phyloP scores from a whole-genome alignment of 2,113 vertebrate species.

The Campylomormyrus tamandua region DNA sequence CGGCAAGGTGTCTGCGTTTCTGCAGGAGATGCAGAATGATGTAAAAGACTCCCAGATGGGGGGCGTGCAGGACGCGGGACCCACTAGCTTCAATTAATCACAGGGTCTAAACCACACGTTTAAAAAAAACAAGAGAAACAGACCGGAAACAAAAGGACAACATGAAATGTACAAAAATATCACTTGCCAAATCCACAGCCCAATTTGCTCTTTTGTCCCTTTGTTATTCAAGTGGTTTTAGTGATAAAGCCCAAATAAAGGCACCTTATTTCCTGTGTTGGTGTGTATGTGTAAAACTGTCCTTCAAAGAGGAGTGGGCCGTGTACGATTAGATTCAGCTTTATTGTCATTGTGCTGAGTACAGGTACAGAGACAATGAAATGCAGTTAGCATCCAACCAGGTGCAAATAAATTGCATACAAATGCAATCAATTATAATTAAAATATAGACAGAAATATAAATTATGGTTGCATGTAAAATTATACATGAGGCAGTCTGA shows the following conservation, averaged over 20 bases:
- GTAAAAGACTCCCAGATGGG: background rate
- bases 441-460: background rate
- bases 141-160: slow-evolving; percentile 3
- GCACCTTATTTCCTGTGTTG: background rate
- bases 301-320: background rate
- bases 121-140: background rate
- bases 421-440: background rate
- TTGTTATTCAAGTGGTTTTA: background rate
- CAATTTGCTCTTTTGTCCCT: background rate
- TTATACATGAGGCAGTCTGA: background rate
- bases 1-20: background rate
- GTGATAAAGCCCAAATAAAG: background rate
- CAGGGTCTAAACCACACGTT: background rate
- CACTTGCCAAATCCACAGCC: background rate
- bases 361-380: background rate
- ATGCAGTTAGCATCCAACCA: background rate
- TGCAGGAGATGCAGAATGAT: background rate
- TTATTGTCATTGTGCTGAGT: background rate
- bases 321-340: background rate
- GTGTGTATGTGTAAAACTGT: background rate
- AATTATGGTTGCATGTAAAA: background rate
- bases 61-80: background rate
- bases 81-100: background rate
- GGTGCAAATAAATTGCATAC: background rate
- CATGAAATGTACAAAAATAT: background rate